Conservation (phyloP, 2,113 vertebrate species). For the Cariama cristata region DNA sequence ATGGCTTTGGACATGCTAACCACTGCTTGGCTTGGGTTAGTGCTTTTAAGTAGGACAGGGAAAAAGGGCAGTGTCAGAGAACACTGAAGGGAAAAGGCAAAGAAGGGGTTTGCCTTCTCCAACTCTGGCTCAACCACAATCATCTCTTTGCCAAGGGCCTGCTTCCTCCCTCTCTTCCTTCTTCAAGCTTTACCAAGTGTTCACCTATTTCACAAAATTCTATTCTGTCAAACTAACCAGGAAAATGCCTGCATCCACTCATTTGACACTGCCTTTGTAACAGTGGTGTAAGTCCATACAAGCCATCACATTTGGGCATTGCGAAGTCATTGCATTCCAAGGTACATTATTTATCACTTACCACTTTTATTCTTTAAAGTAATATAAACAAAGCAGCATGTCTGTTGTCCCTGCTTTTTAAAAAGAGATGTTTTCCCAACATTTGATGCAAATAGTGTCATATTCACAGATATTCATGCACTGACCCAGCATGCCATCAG, state of each 20-base stretch:
- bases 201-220: not conserved
- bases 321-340: not conserved
- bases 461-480: not conserved
- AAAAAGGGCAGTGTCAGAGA: not conserved
- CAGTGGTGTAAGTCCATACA: not conserved
- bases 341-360: not conserved
- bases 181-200: not conserved
- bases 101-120: not conserved
- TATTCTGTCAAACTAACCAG: not conserved
- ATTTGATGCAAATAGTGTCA: not conserved
- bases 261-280: not conserved
- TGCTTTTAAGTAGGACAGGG: not conserved
- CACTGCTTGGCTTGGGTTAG: not conserved
- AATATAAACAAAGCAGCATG: not conserved
- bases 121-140: not conserved
- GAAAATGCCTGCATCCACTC: not conserved
- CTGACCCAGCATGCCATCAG: not conserved
- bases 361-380: not conserved
- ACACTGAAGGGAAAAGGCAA: not conserved
- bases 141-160: not conserved
- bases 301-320: not conserved
- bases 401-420: not conserved
- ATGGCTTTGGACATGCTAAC: too few species aligned
- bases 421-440: not conserved
- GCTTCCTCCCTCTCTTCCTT: not conserved